Conservation (phyloP, 2,888 invertebrate genomes). For the Trissoscelio sp. region DNA sequence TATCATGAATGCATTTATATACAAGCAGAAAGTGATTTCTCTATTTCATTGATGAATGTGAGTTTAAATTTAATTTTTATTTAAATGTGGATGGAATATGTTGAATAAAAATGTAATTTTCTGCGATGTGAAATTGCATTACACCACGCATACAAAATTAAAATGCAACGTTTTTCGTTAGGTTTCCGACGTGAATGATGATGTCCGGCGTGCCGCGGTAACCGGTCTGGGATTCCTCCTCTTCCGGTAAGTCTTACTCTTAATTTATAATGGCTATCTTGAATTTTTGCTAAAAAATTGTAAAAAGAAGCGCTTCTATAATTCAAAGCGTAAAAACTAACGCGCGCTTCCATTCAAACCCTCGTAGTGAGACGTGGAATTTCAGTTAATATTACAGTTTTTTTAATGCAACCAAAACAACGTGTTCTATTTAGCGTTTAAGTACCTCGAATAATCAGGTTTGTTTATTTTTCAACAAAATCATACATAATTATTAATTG, state of each 20-base stretch:
- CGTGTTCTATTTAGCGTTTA: too few species aligned
- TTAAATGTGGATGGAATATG: too few species aligned
- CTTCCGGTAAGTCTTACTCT: slow-evolving; percentile 88
- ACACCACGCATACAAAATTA: slow-evolving; percentile 3
- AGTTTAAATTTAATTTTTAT: too few species aligned
- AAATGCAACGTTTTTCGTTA: slow-evolving; percentile 72
- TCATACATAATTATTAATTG: too few species aligned
- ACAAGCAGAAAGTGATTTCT: too few species aligned
- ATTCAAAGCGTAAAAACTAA: slow-evolving; percentile 40
- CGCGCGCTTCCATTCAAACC: slow-evolving; percentile 2
- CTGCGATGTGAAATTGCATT: not conserved
- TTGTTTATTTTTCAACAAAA: too few species aligned
- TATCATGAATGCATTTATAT: too few species aligned
- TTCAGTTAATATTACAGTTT: too few species aligned
- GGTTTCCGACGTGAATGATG: slow-evolving; percentile 98
- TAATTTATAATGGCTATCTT: slow-evolving; percentile 33
- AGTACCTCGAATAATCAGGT: too few species aligned
- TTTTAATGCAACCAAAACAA: too few species aligned
- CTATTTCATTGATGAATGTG: too few species aligned
- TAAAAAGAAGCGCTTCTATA: slow-evolving; percentile 7
- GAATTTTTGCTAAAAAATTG: slow-evolving; percentile 39
- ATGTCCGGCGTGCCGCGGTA: slow-evolving; percentile 98
- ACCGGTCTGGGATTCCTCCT: slow-evolving; percentile 99
- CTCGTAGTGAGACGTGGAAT: not conserved
- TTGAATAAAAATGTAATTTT: not conserved